phyloP scores from a whole-genome alignment of 53 echinoderm and acorn worm species.

The Temnopleurus reevesii region DNA sequence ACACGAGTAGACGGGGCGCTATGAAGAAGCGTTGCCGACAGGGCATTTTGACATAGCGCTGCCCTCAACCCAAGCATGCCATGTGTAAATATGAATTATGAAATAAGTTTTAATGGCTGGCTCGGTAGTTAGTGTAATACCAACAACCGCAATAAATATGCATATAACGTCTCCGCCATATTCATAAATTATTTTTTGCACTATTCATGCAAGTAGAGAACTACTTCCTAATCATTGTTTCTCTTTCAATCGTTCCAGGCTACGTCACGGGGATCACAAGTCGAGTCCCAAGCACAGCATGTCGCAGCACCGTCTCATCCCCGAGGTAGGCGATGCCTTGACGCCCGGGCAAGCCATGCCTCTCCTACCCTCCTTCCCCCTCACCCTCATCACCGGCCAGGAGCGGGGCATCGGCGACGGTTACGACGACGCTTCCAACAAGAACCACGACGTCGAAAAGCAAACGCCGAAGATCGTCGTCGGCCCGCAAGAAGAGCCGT shows the following conservation, averaged over 20 bases:
- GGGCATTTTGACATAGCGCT: too few species aligned
- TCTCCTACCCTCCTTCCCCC: constrained; percentile 42
- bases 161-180: not conserved
- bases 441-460: constrained; percentile 4
- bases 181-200: not conserved
- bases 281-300: constrained; percentile 52
- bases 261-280: constrained; percentile 14
- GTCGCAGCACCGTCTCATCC: constrained; percentile 45
- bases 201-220: too few species aligned
- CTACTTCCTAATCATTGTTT: not conserved
- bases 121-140: too few species aligned
- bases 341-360: constrained; percentile 44
- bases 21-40: not conserved
- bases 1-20: not conserved
- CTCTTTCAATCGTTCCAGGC: not conserved
- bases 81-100: too few species aligned
- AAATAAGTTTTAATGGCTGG: too few species aligned
- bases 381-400: constrained; percentile 50
- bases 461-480: not conserved
- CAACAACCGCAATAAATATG: too few species aligned
- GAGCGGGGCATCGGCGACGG: constrained; percentile 54
- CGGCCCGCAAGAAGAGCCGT: constrained; percentile 32
- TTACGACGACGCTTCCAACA: not conserved
- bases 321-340: not conserved
- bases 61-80: too few species aligned